Evolutionary conservation across 2,888 invertebrate genomes (phyloP).

Genomic region (Brachylomia viminalis): DNA sequence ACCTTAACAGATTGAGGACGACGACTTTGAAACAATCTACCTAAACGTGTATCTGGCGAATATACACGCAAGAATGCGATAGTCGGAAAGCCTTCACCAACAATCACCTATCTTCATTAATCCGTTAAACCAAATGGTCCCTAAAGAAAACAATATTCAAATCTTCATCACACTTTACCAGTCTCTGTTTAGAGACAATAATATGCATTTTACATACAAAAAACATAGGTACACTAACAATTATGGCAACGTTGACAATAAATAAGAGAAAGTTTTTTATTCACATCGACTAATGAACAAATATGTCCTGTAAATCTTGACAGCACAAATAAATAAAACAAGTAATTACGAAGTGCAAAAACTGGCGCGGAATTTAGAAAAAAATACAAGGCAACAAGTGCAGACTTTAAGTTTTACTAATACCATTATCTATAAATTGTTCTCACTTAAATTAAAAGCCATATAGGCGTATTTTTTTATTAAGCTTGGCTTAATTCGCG

Average conservation of each 20-base stretch:
- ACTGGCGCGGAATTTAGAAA: conserved; percentile 85
- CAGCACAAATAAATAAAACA: conserved; percentile 83
- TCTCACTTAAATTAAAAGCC: conserved; percentile 83
- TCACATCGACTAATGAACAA: conserved; percentile 83
- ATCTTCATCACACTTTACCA: conserved; percentile 87
- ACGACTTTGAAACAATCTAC: conserved; percentile 70
- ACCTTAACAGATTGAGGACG: conserved; percentile 79
- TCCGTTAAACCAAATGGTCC: conserved; percentile 88
- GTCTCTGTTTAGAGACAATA: conserved; percentile 83
- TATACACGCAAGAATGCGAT: conserved; percentile 72
- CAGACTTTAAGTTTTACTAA: conserved; percentile 90
- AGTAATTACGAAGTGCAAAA: conserved; percentile 76
- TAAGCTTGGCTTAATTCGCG: conserved; percentile 89
- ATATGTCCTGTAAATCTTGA: conserved; percentile 79
- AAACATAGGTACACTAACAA: conserved; percentile 88
- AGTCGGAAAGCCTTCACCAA: conserved; percentile 70
- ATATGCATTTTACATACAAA: conserved; percentile 87
- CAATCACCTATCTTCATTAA: conserved; percentile 77
- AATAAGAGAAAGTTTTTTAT: conserved; percentile 86
- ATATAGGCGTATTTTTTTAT: conserved; percentile 82
- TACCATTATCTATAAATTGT: conserved; percentile 84
- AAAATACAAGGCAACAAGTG: conserved; percentile 90
- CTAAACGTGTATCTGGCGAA: conserved; percentile 82
- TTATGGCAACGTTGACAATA: conserved; percentile 91
- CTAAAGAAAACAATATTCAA: conserved; percentile 87